These are phyloP conservation scores for Arizona elegans DNA, from an alignment of 2,113 vertebrate genomes.

Conservation along the genomic window DNA sequence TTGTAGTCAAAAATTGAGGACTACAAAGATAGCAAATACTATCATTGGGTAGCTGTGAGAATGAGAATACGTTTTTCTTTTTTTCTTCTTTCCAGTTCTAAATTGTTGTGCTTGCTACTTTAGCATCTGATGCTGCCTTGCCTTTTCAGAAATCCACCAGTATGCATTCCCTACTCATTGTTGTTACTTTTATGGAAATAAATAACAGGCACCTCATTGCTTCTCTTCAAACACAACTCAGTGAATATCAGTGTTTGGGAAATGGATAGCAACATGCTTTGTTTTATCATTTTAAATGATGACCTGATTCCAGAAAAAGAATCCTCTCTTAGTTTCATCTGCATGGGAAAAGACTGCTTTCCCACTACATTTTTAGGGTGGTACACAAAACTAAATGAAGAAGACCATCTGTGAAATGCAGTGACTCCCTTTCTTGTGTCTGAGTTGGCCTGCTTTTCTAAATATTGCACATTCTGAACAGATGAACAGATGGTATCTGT, in stretches of 20 bases:
- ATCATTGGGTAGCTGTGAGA: too few species aligned
- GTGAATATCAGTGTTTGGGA: background rate
- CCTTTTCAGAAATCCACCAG: constrained; percentile 23
- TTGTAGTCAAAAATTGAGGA: background rate
- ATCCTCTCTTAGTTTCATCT: constrained; percentile 18
- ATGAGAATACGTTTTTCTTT: background rate
- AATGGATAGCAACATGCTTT: background rate
- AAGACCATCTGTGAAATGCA: constrained; percentile 29
- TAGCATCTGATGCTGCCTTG: constrained; percentile 14
- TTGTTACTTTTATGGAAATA: background rate
- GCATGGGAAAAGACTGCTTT: constrained; percentile 23
- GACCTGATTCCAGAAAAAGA: constrained; percentile 28
- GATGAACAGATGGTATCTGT: constrained; percentile 38
- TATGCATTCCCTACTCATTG: background rate
- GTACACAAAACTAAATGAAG: constrained; percentile 2
- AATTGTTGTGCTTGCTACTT: background rate
- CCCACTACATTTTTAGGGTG: constrained; percentile 35
- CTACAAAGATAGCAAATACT: background rate
- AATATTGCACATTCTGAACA: constrained; percentile 11
- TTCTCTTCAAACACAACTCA: background rate
- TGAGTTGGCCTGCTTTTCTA: constrained; percentile 22
- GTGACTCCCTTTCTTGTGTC: constrained; percentile 46
- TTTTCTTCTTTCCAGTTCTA: background rate
- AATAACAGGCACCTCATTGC: background rate
- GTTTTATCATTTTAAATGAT: constrained; percentile 16